Percentiles rank a stretch among this genome's conserved stretches.
Conservation (phyloP, 1,140 invertebrate species). For the Drosophila pruinosa region DNA sequence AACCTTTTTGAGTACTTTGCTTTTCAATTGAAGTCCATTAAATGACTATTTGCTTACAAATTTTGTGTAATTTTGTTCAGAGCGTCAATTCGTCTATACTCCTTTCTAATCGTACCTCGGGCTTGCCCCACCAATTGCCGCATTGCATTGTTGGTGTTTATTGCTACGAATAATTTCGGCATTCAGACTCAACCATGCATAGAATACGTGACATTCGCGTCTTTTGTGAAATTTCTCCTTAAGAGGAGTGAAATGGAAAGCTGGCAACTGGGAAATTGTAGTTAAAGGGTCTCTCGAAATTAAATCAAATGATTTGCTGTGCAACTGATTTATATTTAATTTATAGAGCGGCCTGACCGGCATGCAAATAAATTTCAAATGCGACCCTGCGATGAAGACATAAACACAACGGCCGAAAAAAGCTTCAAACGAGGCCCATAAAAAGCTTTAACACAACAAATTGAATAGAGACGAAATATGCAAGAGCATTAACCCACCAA, state of each 20-base stretch:
- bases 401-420: conserved; percentile 58
- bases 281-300: conserved; percentile 55
- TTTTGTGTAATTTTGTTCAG: conserved; percentile 48
- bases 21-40: conserved; percentile 72
- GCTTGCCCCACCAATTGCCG: conserved; percentile 37
- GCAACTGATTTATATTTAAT: conserved; percentile 78
- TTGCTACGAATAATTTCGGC: conserved; percentile 43
- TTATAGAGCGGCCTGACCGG: conserved; percentile 76
- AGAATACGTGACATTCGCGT: conserved; percentile 49
- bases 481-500: neutral
- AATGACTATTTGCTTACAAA: conserved; percentile 77
- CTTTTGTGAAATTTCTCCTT: conserved; percentile 37
- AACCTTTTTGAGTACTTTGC: conserved; percentile 65
- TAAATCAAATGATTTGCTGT: conserved; percentile 78
- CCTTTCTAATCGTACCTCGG: neutral
- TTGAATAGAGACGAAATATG: too few relatives aligned
- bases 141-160: conserved; percentile 47
- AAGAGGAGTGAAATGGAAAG: neutral
- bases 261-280: neutral
- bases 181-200: conserved; percentile 39
- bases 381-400: conserved; percentile 67
- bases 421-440: conserved; percentile 24
- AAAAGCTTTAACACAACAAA: conserved; percentile 10
- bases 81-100: neutral
- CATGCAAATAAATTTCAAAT: conserved; percentile 75